Evolutionary conservation across 2,797 vertebrate genomes (phyloP).

Genomic region (Phalanger gymnotis): DNA sequence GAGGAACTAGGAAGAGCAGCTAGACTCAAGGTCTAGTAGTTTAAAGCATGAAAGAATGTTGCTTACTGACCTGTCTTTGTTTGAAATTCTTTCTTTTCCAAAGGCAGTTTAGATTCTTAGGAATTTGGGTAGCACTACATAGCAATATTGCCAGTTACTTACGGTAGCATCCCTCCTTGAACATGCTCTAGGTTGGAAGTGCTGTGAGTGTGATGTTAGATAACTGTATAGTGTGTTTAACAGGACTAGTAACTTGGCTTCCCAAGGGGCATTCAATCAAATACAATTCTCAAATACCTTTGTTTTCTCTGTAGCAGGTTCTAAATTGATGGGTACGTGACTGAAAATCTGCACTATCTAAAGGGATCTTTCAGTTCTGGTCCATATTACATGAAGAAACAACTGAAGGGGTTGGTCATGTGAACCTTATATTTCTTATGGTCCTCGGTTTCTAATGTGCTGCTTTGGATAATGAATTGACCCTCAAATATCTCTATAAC

Average conservation of each 20-base stretch:
- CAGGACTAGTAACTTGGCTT: background rate
- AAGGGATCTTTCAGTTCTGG: background rate
- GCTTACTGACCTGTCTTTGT: background rate
- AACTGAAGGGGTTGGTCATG: slow-evolving; percentile 4
- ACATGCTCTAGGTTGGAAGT: background rate
- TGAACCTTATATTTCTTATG: slow-evolving; percentile 18
- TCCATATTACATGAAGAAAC: slow-evolving; percentile 13
- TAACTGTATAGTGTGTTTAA: background rate
- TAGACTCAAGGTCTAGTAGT: background rate
- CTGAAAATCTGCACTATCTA: background rate
- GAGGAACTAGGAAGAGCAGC: background rate
- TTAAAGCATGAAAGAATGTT: background rate
- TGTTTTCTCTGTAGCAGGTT: slow-evolving; percentile 19
- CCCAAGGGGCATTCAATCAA: background rate
- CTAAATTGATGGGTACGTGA: background rate
- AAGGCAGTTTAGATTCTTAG: background rate
- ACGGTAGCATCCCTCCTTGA: background rate
- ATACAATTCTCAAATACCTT: background rate
- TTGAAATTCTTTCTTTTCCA: background rate
- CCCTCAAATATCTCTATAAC: background rate
- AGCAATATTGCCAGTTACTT: background rate
- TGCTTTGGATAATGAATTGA: slow-evolving; percentile 13
- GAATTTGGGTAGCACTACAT: background rate
- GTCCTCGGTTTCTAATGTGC: background rate
- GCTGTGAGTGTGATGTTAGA: background rate